Evolutionary conservation across 2,888 invertebrate genomes (phyloP).

Genomic region (Herminia tarsipennalis): DNA sequence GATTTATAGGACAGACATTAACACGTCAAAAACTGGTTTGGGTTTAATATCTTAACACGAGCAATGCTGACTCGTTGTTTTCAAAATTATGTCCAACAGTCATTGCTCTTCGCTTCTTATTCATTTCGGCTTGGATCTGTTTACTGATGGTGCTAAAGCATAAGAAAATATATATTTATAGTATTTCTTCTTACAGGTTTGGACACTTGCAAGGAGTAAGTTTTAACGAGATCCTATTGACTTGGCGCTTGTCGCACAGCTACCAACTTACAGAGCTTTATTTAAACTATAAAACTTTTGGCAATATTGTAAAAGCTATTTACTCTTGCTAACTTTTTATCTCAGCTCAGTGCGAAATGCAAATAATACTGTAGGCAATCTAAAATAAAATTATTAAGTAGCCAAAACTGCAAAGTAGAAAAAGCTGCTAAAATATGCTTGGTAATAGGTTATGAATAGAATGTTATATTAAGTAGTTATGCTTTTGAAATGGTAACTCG

Average conservation of each 20-base stretch:
- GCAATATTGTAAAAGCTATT: constrained; percentile 52
- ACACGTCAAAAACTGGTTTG: too few relatives aligned
- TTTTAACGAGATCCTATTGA: constrained; percentile 76
- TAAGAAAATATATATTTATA: constrained; percentile 19
- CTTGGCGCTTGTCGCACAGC: constrained; percentile 59
- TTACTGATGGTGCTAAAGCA: too few relatives aligned
- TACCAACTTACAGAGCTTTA: constrained; percentile 65
- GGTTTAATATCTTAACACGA: too few relatives aligned
- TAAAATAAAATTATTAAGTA: constrained; percentile 42
- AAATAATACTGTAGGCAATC: constrained; percentile 30
- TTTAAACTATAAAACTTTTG: constrained; percentile 62
- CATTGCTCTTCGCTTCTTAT: too few relatives aligned
- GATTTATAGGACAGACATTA: too few relatives aligned
- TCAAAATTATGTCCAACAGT: too few relatives aligned
- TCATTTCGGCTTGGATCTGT: too few relatives aligned
- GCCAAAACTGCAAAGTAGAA: constrained; percentile 11
- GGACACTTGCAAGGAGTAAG: constrained; percentile 53
- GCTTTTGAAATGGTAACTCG: too few relatives aligned
- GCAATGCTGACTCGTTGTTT: too few relatives aligned
- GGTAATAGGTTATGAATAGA: too few relatives aligned
- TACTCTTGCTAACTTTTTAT: constrained; percentile 42
- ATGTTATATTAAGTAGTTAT: too few relatives aligned
- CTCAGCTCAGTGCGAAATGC: constrained; percentile 32
- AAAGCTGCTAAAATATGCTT: too few relatives aligned
- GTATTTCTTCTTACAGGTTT: constrained; percentile 40